phyloP scores from a whole-genome alignment of 2,888 invertebrate species.

The Tricholauxania praeusta region DNA sequence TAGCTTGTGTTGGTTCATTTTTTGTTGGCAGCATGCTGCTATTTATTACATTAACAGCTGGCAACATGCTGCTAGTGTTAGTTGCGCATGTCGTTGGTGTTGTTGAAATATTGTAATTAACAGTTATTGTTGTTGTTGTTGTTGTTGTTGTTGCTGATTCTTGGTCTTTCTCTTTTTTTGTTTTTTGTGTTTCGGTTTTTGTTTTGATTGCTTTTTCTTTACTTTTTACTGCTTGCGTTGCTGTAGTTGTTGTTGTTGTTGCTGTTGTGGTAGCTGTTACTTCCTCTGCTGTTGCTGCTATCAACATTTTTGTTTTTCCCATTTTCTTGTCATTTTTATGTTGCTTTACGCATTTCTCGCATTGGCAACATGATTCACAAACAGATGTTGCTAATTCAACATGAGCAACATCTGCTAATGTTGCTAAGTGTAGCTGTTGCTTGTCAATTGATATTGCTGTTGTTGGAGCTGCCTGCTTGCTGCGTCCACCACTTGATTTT shows the following conservation, averaged over 20 bases:
- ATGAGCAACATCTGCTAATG: constrained; percentile 12
- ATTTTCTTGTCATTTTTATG: constrained; percentile 47
- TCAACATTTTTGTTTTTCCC: constrained; percentile 60
- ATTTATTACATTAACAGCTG: constrained; percentile 15
- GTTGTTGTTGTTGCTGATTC: constrained; percentile 45
- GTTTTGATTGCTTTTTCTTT: constrained; percentile 38
- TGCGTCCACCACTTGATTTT: constrained; percentile 30
- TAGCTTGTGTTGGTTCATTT: constrained; percentile 11
- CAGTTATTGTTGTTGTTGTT: constrained; percentile 44
- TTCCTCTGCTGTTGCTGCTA: constrained; percentile 40
- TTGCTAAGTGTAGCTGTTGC: constrained; percentile 30
- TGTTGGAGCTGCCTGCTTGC: constrained; percentile 32
- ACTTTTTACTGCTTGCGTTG: constrained; percentile 35
- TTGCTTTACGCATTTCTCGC: constrained; percentile 47
- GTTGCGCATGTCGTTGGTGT: constrained; percentile 17
- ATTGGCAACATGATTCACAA: constrained; percentile 58
- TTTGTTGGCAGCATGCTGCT: constrained; percentile 20
- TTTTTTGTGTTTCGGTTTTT: constrained; percentile 27
- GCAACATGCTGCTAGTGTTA: constrained; percentile 18
- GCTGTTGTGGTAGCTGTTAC: constrained; percentile 42
- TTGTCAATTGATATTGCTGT: constrained; percentile 30
- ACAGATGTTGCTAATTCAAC: constrained; percentile 39
- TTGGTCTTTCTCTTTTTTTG: constrained; percentile 27
- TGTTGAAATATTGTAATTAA: constrained; percentile 11
- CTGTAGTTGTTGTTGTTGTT: constrained; percentile 46